A percentile compares a stretch with the other conserved stretches of the same genome.
Conservation (phyloP, 2,888 invertebrate species). For the Hypomecis atomaria region DNA sequence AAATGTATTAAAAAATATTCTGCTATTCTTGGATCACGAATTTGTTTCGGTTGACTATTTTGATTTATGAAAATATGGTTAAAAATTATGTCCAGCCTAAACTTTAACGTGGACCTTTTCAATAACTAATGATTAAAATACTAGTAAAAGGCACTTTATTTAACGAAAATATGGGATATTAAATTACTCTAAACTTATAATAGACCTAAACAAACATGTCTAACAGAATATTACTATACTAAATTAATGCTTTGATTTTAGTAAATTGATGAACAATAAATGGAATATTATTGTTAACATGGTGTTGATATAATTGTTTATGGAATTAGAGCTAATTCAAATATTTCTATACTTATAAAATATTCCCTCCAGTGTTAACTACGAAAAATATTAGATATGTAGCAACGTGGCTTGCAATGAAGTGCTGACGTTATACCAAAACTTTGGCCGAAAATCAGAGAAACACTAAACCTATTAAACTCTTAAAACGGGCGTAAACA, state of each 20-base stretch:
- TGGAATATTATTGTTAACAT: constrained; percentile 19
- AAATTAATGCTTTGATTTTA: constrained; percentile 8
- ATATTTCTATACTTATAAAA: constrained; percentile 11
- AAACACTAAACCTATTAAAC: constrained; percentile 65
- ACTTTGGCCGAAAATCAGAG: constrained; percentile 68
- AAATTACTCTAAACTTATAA: constrained; percentile 35
- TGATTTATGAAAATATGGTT: not conserved
- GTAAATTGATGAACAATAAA: constrained; percentile 31
- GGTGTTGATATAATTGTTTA: constrained; percentile 10
- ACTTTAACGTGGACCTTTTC: constrained; percentile 30
- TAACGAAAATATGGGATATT: constrained; percentile 37
- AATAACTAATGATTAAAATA: constrained; percentile 31
- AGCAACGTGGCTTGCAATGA: constrained; percentile 19
- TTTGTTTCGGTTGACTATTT: not conserved
- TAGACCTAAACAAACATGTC: constrained; percentile 26
- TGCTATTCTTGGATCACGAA: not conserved
- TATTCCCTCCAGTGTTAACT: constrained; percentile 15
- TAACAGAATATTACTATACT: constrained; percentile 11
- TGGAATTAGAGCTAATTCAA: not conserved
- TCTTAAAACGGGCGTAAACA: constrained; percentile 74
- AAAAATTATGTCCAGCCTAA: constrained; percentile 12
- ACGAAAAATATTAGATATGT: constrained; percentile 15
- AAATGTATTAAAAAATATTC: too few relatives aligned
- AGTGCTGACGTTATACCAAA: constrained; percentile 47
- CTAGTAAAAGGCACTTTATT: constrained; percentile 64